Percentiles rank a stretch among this genome's conserved stretches.
These are phyloP conservation scores for Tyria jacobaeae DNA, from an alignment of 2,888 invertebrate species.

Conservation along the genomic window DNA sequence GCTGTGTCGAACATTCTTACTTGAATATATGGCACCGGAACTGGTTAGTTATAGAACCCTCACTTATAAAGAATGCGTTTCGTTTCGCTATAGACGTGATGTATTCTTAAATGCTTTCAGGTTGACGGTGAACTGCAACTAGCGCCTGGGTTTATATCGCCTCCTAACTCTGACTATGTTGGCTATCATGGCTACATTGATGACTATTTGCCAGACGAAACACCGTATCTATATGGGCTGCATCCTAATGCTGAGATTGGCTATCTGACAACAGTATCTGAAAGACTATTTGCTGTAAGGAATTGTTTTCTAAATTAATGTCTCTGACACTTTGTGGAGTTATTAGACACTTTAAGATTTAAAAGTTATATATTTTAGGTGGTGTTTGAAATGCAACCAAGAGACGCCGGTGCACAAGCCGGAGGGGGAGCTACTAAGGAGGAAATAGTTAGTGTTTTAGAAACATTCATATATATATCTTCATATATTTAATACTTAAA, in stretches of 20 bases:
- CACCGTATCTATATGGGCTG: slow-evolving; percentile 95
- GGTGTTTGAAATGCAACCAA: slow-evolving; percentile 95
- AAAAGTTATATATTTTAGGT: slow-evolving; percentile 56
- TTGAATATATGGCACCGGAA: slow-evolving; percentile 95
- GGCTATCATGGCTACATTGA: slow-evolving; percentile 96
- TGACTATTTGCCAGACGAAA: slow-evolving; percentile 94
- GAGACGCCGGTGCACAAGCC: slow-evolving; percentile 91
- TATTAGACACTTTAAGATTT: neutral
- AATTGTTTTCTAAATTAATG: neutral
- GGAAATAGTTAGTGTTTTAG: slow-evolving; percentile 87
- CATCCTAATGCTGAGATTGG: slow-evolving; percentile 98
- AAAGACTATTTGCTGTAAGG: slow-evolving; percentile 90
- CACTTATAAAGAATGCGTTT: neutral
- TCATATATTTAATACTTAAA: too few species aligned
- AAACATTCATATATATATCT: neutral
- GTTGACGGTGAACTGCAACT: slow-evolving; percentile 94
- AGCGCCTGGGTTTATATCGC: slow-evolving; percentile 94
- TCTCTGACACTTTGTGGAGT: too few species aligned
- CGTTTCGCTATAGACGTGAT: neutral
- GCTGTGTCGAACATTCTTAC: slow-evolving; percentile 93
- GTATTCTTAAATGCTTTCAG: slow-evolving; percentile 59
- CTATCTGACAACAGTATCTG: slow-evolving; percentile 94
- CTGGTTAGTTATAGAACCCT: slow-evolving; percentile 79
- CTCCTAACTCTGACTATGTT: slow-evolving; percentile 94
- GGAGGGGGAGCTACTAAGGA: slow-evolving; percentile 92